Percentiles rank a stretch among this genome's conserved stretches.
Evolutionary conservation across 2,797 vertebrate species (phyloP).

Genomic region (Cirrhinus molitorella): DNA sequence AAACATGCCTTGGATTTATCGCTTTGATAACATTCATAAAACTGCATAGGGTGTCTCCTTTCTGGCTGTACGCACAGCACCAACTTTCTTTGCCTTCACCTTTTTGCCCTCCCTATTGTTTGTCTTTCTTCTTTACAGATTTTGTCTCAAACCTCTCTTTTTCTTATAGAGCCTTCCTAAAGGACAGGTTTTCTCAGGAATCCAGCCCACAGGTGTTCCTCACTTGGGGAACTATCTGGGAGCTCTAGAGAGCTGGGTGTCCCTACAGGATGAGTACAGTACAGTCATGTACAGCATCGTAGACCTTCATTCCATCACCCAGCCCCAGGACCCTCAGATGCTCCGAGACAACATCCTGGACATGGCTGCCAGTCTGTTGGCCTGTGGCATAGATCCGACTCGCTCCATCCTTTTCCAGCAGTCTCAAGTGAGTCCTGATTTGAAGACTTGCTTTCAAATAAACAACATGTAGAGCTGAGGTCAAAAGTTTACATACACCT

Average conservation of each 20-base stretch:
- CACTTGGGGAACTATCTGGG: constrained; percentile 96
- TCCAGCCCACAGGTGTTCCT: constrained; percentile 92
- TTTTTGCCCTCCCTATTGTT: background rate
- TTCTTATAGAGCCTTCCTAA: constrained; percentile 55
- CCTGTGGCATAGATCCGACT: constrained; percentile 90
- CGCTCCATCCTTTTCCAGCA: constrained; percentile 91
- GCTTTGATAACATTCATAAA: constrained; percentile 61
- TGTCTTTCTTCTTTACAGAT: background rate
- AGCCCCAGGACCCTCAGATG: constrained; percentile 83
- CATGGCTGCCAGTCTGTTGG: constrained; percentile 89
- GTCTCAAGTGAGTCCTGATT: constrained; percentile 84
- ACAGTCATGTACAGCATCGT: constrained; percentile 92
- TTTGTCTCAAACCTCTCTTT: background rate
- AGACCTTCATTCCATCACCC: constrained; percentile 93
- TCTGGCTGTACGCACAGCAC: constrained; percentile 35
- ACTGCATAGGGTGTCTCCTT: constrained; percentile 17
- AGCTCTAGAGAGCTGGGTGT: constrained; percentile 92
- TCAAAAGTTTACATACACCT: no score
- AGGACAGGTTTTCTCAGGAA: constrained; percentile 89
- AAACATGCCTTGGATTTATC: constrained; percentile 57
- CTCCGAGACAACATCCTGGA: constrained; percentile 87
- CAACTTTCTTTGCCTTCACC: background rate
- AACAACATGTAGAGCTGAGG: background rate
- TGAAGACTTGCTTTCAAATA: background rate
- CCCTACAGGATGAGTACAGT: constrained; percentile 81